Evolutionary conservation across 2,888 invertebrate species (phyloP), one percentile per base, ranked within the genome.

Genomic region (Gibbula magus): DNA sequence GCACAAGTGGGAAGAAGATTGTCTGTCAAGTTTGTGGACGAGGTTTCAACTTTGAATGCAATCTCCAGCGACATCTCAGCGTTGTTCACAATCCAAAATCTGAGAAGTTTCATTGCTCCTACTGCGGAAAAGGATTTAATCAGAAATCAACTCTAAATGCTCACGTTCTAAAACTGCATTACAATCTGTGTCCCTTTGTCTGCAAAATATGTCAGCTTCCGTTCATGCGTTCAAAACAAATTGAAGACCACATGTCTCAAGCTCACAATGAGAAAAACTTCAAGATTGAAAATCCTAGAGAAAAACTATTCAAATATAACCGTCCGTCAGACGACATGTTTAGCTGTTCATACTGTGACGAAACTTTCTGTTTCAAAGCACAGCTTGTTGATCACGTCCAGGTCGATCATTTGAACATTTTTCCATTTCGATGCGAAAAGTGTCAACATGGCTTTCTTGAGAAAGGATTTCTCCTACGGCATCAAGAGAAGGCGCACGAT

Each of bases 391-490:
- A 87, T 56, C 89, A 89, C 66, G 86, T 89, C 79, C 88, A 89
- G 75, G 79, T 81, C 13, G 85, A 82, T 45, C 89, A 89, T 81
- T 77, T 85, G 13, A 82, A 85, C 22, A 81, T 85, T 2, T 89
- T 89, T 80, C 89, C 89, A 10, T 86, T 80, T 74, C 82, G 73
- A 18, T 89, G 89, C 80, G 82, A 85, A 54, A 70, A 74, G 16
- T 89, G 89, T 82, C 82, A 84, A n/a, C 89, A 89, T 75, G 89
- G 89, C 0, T 89, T 88, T 76, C 78, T 89, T 1, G 84, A 87
- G 66, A 82, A 81, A 54, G 76, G 82, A 1, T 89, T 84, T 74
- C 83, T 89, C 0, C 56, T 76, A n/a, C 79, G 86, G n/a, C 89
- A 89, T 80, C 81, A 79, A 16, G 67, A 84, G 10, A 84, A 84